Base-by-base conservation (phyloP, 2,888 invertebrate species). In the Drosophila kambysellisi region DNA sequence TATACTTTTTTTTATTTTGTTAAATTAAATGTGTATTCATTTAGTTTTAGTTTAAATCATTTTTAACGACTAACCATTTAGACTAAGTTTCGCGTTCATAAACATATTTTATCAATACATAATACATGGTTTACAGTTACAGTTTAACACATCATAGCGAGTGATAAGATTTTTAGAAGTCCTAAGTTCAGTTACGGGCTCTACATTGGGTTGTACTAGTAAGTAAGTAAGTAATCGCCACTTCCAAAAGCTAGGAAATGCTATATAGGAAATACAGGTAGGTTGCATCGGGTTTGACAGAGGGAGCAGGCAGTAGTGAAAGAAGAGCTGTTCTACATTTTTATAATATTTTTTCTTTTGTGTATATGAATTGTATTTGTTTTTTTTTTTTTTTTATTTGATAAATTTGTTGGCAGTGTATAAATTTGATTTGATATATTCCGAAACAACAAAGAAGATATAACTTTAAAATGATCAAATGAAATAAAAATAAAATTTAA, bases 81-180 rank as follows among this genome's bases (percentile, higher is more conserved):
- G 71, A 70, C 90, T 91, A 89, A 77, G 62, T 79, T 78, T 72
- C 62, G 71, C 82, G 71, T 67, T 74, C 65, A 79, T 84, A 75
- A 87, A 72, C 74, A 85, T 83, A 84, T 67, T 70, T 70, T 75
- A 70, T 89, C 72, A 74, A 81, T 83, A 81, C 82, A 87, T 87
- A 78, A 89, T 89, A 85, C 77, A 75, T 81, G 84, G 74, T 87
- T 75, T 76, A 91, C 65, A 83, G 87, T 90, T 82, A 88, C 83
- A 83, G 82, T 84, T 75, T 80, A 73, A 81, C 78, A 83, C 68
- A 56, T 76, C 56, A 56, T 75, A 71, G 52, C 58, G 50, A 56
- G 48, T 51, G 32, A 65, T 65, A 65, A 67, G 70, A 65, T 51
- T 64, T 71, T 59, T 82, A 78, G 73, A 68, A 62, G 60, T 61